Evolutionary conservation across 2,113 vertebrate species (phyloP), one percentile per base, ranked within the genome.

Genomic region (Microcebus murinus): DNA sequence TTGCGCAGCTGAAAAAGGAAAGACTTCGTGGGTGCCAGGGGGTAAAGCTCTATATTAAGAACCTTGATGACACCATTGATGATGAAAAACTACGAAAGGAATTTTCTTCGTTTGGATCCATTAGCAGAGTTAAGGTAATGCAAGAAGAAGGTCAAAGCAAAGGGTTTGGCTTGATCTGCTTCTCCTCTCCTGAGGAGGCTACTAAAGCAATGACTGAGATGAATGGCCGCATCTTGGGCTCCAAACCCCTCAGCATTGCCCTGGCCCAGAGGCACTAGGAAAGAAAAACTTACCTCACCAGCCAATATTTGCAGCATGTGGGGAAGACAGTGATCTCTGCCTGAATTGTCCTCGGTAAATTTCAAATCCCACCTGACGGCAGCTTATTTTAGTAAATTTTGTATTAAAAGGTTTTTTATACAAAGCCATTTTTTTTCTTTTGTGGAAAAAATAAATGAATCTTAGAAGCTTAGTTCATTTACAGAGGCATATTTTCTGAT

Each of bases 101-200:
- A 79, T 99, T 99, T 97, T 98, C 99, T 39, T 98, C 99, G 4
- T 99, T 99, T 71, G 99, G 99, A 10, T 99, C 99, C 48, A 99
- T 99, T 80, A 99, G 99, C 1, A 99, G 99, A 94, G 99, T 99
- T 55, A 99, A 99, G 99, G 99, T 99, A 93, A 99, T 99, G 99
- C 98, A 99, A 84, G 99, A 99, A 95, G 99, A 99, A 65, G 99
- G 99, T 5, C 99, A 99, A 91, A 99, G 99, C 98, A 99, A 99
- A 97, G 99, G 99, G 15, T 99, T 99, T 82, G 99, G 99, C 88
- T 99, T 99, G 74, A 99, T 99, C 96, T 99, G 99, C 98, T 99
- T 99, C 98, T 99, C 99, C 83, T 99, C 99, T 42, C 71, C 81
- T 0, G 95, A 97, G 42, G 97, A 97, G 23, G 97, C 97, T 25